Evolutionary conservation across 2,888 invertebrate species (phyloP), one percentile per base, ranked within the genome.

Genomic region (Lysandra coridon): DNA sequence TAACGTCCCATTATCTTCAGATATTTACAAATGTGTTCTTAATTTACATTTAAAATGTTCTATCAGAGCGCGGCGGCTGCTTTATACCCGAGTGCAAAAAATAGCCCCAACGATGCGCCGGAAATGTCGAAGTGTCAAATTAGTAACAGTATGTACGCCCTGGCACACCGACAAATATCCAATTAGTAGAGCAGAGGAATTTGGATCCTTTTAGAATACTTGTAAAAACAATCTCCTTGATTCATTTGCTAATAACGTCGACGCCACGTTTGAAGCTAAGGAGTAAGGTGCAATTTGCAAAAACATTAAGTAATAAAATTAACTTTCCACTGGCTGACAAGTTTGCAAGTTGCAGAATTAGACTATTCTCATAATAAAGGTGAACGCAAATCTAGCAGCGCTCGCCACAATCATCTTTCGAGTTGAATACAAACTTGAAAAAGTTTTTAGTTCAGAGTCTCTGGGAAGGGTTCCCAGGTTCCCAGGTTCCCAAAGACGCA

Each of bases 71-170:
- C 57, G 60, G 57, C 60, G 40, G n/a, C 40, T 10, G 23, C 60
- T 78, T 44, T 62, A 78, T 30, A 23, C 33, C 75, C 44, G 76
- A 78, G 30, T 81, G 79, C 81, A 83, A 83, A 83, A 82, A 82
- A 83, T 80, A 78, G 77, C 80, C 80, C 81, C 82, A 81, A 77
- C 37, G 79, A 81, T 73, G 79, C 75, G 79, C 80, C 86, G 86
- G 87, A 86, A 85, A 84, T 82, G 82, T 80, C 81, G 82, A 87
- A 87, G 88, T 88, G 88, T 86, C 85, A 86, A 87, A 89, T 89
- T 88, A 88, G 88, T 87, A 85, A 80, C 84, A 85, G 49, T 57
- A 57, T 57, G 76, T 69, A 69, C 33, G 83, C 82, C 82, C 82
- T 80, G 82, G 80, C 79, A 75, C 79, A 77, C 78, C 78, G 82